A percentile compares a stretch with the other conserved stretches of the same genome.
Evolutionary conservation across 2,113 vertebrate species (phyloP).

Genomic region (Carollia perspicillata): DNA sequence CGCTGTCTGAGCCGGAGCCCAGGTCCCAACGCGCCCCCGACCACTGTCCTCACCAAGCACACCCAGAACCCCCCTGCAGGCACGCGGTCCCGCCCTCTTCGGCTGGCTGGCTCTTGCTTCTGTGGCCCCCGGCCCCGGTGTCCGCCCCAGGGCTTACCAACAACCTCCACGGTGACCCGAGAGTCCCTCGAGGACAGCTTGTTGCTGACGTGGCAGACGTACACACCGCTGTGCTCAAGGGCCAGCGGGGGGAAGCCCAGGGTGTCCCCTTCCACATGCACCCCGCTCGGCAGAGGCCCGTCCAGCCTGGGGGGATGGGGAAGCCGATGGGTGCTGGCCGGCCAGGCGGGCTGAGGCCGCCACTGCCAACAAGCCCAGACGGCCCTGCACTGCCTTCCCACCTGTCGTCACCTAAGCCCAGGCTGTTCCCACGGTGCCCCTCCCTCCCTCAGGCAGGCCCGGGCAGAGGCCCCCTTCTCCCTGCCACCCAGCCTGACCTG

Average conservation of each 20-base stretch:
- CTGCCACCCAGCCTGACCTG: conserved; percentile 60
- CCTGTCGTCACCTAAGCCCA: conserved; percentile 65
- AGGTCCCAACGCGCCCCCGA: too few relatives aligned
- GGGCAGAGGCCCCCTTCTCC: conserved; percentile 61
- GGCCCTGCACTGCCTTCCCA: conserved; percentile 45
- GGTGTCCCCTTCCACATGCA: conserved; percentile 75
- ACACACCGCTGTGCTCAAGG: conserved; percentile 83
- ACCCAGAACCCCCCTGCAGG: background rate
- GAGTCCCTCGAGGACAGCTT: conserved; percentile 77
- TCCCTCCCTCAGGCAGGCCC: conserved; percentile 67
- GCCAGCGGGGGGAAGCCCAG: conserved; percentile 84
- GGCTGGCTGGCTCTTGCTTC: background rate
- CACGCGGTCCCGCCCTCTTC: background rate
- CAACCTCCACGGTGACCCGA: conserved; percentile 75
- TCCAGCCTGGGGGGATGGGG: conserved; percentile 80
- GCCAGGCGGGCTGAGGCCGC: background rate
- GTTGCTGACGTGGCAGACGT: conserved; percentile 86
- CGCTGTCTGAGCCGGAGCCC: background rate
- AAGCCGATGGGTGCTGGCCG: conserved; percentile 32
- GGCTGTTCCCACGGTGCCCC: conserved; percentile 79
- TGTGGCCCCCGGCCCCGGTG: background rate
- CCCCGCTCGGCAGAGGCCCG: conserved; percentile 81
- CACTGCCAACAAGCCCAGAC: conserved; percentile 58
- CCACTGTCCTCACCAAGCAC: background rate
- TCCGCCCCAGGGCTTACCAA: conserved; percentile 69